Evolutionary conservation across 1,140 invertebrate genomes (phyloP).

Genomic region (Lepidotrigona ventralis): DNA sequence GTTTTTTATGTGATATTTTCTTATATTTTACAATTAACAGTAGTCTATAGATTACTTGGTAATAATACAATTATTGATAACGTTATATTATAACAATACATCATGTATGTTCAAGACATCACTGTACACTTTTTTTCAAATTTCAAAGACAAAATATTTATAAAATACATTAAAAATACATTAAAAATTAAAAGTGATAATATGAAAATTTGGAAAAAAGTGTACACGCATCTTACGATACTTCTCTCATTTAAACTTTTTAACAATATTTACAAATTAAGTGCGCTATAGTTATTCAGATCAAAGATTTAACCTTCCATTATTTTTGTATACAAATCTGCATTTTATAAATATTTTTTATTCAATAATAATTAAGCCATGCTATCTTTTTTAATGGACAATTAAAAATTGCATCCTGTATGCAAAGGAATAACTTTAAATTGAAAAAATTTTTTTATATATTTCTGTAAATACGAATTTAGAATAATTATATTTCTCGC

Average conservation of each 20-base stretch:
- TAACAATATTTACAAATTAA: slow-evolving; percentile 61
- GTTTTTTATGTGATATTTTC: slow-evolving; percentile 16
- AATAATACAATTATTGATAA: slow-evolving; percentile 34
- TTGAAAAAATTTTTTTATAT: slow-evolving; percentile 7
- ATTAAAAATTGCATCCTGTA: slow-evolving; percentile 13
- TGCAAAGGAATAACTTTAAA: slow-evolving; percentile 49
- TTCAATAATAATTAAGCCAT: slow-evolving; percentile 17
- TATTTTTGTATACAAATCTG: slow-evolving; percentile 52
- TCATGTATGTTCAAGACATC: slow-evolving; percentile 35
- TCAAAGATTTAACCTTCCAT: slow-evolving; percentile 55
- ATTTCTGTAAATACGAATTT: slow-evolving; percentile 41
- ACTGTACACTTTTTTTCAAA: slow-evolving; percentile 50
- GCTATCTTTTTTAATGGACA: slow-evolving; percentile 25
- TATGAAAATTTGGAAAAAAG: slow-evolving; percentile 48
- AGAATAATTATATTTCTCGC: slow-evolving; percentile 25
- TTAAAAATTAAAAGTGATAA: slow-evolving; percentile 7
- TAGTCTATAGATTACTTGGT: slow-evolving; percentile 36
- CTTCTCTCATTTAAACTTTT: slow-evolving; percentile 41
- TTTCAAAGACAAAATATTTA: slow-evolving; percentile 20
- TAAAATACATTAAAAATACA: slow-evolving; percentile 52
- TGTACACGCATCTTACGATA: slow-evolving; percentile 15
- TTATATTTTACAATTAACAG: slow-evolving; percentile 53
- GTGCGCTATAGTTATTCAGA: slow-evolving; percentile 24
- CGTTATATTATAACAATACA: slow-evolving; percentile 41
- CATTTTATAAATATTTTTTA: slow-evolving; percentile 44